Percentiles rank a stretch among this genome's conserved stretches.
These are phyloP conservation scores for Cynopterus brachyotis DNA, from an alignment of 2,113 vertebrate species.

Conservation along the genomic window DNA sequence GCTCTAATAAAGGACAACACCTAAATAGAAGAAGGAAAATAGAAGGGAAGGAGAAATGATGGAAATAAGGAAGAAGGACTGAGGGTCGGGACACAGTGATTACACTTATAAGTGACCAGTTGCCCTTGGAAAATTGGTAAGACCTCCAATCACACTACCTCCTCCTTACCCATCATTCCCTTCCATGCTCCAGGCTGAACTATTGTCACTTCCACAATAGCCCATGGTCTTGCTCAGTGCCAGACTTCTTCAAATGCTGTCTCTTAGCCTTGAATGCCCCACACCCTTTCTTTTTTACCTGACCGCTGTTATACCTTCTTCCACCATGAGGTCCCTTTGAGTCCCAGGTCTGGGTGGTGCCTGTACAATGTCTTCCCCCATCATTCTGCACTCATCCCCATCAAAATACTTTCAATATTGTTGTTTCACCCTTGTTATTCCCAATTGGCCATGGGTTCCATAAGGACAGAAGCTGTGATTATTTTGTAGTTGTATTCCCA, in stretches of 20 bases:
- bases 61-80: not conserved
- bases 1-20: not conserved
- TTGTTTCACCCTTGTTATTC: not conserved
- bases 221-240: not conserved
- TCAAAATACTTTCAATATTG: not conserved
- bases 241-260: not conserved
- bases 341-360: not conserved
- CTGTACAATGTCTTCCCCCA: not conserved
- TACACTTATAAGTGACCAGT: not conserved
- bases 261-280: not conserved
- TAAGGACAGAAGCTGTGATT: not conserved
- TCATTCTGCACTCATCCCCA: not conserved
- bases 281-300: not conserved
- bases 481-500: not conserved
- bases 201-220: not conserved
- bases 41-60: not conserved
- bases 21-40: not conserved
- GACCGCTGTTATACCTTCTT: not conserved
- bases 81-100: not conserved
- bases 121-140: not conserved
- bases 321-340: not conserved
- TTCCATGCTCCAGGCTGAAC: not conserved
- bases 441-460: not conserved
- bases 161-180: not conserved
- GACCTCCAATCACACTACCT: not conserved